Evolutionary conservation across 2,113 vertebrate species (phyloP), one percentile per base, ranked within the genome.

Genomic region (Taurulus bubalis): DNA sequence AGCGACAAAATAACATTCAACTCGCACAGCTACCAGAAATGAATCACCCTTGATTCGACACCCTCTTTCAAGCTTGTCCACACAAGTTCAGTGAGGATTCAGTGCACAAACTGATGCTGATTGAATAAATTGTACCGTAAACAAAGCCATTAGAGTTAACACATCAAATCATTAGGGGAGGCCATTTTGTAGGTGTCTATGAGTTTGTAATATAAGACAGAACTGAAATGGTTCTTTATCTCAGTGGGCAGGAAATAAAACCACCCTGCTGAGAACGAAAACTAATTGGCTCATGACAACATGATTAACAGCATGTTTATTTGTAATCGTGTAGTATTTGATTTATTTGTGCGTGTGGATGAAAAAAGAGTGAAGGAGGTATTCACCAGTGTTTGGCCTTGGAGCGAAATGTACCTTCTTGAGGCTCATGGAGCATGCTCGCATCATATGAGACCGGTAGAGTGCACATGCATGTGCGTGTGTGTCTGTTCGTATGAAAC

Each of bases 371-470:
- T 67, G 60, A 51, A 38, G 32, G 59, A 51, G 53, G 63, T 58
- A 69, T 71, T 80, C 82, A 83, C 20, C 22, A 8, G 24, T 36
- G 58, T 78, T 80, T 78, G 63, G 56, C 83, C 83, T 86, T 79
- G 77, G 47, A 75, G 49, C 1, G 6, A 78, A 51, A 56, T 75
- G 70, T 63, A 60, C 69, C 20, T 59, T 30, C 30, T 38, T 26
- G 26, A 55, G 60, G 24, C 55, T 8, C 56, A 76, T 32, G 8
- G 11, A 53, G 56, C 26, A 34, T 16, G 42, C 22, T 64, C 40
- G 14, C 79, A 47, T 84, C 56, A 68, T 22, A 68, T 75, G n/a
- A 80, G 15, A 51, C 51, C 0, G 8, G 47, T 20, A 49, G 47
- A 30, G 42, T 55, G 47, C 22, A 36, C 20, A 30, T 59, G 69